phyloP scores from a whole-genome alignment of 2,888 invertebrate genomes.

The Dasysyrphus albostriatus region DNA sequence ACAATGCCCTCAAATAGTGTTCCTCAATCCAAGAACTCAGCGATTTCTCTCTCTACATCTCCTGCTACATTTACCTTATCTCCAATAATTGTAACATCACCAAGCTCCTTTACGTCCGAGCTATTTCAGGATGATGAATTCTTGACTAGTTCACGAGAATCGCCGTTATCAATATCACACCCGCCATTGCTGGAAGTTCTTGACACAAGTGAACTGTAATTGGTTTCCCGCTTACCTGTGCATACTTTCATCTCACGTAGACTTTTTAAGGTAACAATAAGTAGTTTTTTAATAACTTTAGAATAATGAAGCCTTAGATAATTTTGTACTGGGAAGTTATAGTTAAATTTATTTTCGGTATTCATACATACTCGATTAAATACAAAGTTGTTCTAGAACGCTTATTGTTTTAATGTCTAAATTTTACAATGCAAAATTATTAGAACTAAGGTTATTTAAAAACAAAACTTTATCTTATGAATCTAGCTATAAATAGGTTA shows the following conservation, averaged over 20 bases:
- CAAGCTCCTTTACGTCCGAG: constrained; percentile 79
- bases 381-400: constrained; percentile 34
- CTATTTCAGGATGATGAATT: constrained; percentile 73
- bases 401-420: constrained; percentile 48
- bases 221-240: constrained; percentile 51
- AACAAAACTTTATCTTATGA: constrained; percentile 41
- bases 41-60: constrained; percentile 65
- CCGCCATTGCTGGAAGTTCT: constrained; percentile 63
- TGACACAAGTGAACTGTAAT: constrained; percentile 65
- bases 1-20: constrained; percentile 75
- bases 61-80: constrained; percentile 77
- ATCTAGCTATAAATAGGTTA: constrained; percentile 44
- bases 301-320: constrained; percentile 61
- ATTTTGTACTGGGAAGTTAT: constrained; percentile 69
- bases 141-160: constrained; percentile 53
- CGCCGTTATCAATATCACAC: constrained; percentile 64
- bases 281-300: constrained; percentile 31
- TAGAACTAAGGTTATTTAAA: constrained; percentile 41
- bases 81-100: constrained; percentile 79
- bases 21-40: constrained; percentile 61
- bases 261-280: constrained; percentile 45
- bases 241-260: constrained; percentile 38
- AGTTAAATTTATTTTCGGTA: constrained; percentile 63
- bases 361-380: constrained; percentile 30
- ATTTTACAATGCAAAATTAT: constrained; percentile 61